Base-by-base conservation (phyloP, 2,797 vertebrate species). In the Darevskia nairensis region DNA sequence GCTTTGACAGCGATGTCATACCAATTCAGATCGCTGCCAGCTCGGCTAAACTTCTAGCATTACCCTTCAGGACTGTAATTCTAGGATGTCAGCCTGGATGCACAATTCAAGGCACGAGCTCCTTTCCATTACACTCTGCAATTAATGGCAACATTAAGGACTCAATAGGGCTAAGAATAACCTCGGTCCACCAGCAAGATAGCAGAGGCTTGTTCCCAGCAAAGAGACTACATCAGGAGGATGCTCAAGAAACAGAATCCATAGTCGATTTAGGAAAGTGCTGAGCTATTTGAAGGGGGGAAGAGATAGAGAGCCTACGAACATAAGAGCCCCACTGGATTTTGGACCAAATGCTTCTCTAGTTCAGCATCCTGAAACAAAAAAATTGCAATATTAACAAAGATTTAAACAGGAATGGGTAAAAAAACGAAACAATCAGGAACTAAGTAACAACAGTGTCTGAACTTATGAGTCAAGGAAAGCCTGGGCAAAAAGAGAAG, bases 1-100 rank as follows among this genome's bases (percentile, higher is more conserved):
- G 81, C 61, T 85, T 74, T 90, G 91, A 69, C 90, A 94, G 82
- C 90, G 90, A 9, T 80, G 86, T 92, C 88, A 82, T 61, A 80
- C 44, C 64, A 85, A 88, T 79, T 89, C 86, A 80, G 82, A 78
- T 74, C 41, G 61, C 61, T 91, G 85, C 74, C 91, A 89, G 75
- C 74, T 88, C 41, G 39, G 61, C 82, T 46, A 71, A 85, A 78
- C 64, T 82, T 35, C 46, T 50, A 27, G 17, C n/a, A 83, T 83
- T 77, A 86, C 41, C 39, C 66, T 61, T 80, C 61, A 81, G 82
- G 15, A 25, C 35, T 77, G 46, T 81, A 88, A 85, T 90, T 85
- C 55, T 85, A 69, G 82, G 46, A 82, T 75, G 82, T 76, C 64
- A 71, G 69, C 61, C 46, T 69, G 7, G 17, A 69, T 71, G 71